These are phyloP conservation scores for Gymnothorax reevesii DNA, from an alignment of 2,797 vertebrate species.

Conservation along the genomic window DNA sequence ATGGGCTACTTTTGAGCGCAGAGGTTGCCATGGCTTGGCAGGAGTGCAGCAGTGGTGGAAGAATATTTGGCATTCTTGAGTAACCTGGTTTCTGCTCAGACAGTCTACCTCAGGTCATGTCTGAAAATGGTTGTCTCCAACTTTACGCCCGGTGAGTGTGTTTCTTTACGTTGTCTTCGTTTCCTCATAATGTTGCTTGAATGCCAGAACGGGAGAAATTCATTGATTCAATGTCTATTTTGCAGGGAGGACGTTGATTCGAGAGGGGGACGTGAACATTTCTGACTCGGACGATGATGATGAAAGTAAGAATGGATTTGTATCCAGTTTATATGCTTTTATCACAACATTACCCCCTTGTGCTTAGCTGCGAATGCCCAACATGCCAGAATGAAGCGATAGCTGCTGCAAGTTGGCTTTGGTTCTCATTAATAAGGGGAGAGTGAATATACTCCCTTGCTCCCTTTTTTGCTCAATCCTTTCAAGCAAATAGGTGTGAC, in stretches of 20 bases:
- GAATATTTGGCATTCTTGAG: slow-evolving; percentile 91
- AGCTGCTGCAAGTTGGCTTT: not conserved
- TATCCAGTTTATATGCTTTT: not conserved
- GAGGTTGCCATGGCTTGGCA: slow-evolving; percentile 85
- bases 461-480: not conserved
- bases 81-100: slow-evolving; percentile 96
- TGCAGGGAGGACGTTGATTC: slow-evolving; percentile 81
- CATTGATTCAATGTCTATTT: slow-evolving; percentile 28
- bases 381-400: not conserved
- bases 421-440: not conserved
- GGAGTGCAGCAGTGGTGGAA: slow-evolving; percentile 85
- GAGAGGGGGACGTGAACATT: slow-evolving; percentile 85
- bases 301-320: slow-evolving; percentile 77
- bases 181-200: not conserved
- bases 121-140: slow-evolving; percentile 85
- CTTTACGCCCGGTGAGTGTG: slow-evolving; percentile 79
- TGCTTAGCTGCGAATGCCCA: not conserved
- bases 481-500: too few relatives aligned
- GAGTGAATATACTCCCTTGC: not conserved
- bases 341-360: not conserved
- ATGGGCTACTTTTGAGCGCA: slow-evolving; percentile 47
- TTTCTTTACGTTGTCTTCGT: slow-evolving; percentile 22
- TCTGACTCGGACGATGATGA: slow-evolving; percentile 95
- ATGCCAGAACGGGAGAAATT: not conserved
- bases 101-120: slow-evolving; percentile 86